phyloP scores from a whole-genome alignment of 2,113 vertebrate genomes.

The Chrysemys picta region DNA sequence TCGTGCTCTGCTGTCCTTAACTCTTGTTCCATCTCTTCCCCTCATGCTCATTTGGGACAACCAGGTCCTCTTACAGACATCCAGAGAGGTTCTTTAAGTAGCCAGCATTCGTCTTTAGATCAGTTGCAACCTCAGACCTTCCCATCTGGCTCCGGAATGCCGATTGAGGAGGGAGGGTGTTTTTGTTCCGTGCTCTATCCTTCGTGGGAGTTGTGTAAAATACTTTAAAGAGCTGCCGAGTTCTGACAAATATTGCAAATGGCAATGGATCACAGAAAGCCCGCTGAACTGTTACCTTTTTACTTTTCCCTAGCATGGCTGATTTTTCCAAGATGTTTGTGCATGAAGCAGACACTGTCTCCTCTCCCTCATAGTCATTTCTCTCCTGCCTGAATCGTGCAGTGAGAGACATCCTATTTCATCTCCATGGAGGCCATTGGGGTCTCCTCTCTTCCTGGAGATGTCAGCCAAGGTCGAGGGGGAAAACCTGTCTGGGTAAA shows the following conservation, averaged over 20 bases:
- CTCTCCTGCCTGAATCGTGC: neutral
- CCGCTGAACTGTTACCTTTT: neutral
- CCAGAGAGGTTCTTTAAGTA: no score
- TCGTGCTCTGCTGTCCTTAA: neutral
- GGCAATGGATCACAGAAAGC: neutral
- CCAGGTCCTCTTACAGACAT: no score
- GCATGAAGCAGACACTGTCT: neutral
- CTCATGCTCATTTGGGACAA: neutral
- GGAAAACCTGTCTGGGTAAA: neutral
- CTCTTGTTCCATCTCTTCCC: neutral
- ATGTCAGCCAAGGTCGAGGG: neutral
- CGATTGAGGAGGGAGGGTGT: neutral
- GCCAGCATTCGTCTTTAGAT: neutral
- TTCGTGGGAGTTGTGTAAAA: neutral
- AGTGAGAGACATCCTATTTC: neutral
- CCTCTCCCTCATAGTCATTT: neutral
- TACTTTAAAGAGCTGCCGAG: neutral
- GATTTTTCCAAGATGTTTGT: neutral
- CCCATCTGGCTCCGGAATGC: neutral
- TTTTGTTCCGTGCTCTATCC: neutral
- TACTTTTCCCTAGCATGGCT: neutral
- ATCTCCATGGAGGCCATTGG: neutral
- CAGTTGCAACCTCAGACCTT: neutral
- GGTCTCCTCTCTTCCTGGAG: neutral
- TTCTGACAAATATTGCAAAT: neutral